These are phyloP conservation scores for Zoanthus sansibaricus DNA, from an alignment of 92 coral and sea anemone species.

Conservation along the genomic window DNA sequence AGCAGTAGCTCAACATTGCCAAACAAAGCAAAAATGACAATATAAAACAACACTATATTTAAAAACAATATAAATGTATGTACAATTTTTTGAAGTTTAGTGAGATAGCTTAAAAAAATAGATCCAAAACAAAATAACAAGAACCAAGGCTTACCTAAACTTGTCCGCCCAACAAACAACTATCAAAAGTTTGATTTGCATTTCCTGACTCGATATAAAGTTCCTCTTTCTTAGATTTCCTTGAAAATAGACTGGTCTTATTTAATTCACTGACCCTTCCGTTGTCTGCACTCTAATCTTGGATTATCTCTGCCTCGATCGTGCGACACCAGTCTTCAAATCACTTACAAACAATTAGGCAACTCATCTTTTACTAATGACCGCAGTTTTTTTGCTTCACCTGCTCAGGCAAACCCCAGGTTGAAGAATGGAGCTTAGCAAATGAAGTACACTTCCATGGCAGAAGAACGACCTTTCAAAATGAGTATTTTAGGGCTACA, in stretches of 20 bases:
- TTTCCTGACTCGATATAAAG: neutral
- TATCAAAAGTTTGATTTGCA: neutral
- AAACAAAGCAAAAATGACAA: neutral
- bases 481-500: neutral
- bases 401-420: conserved; percentile 46
- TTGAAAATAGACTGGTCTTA: neutral
- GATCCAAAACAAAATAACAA: neutral
- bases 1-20: neutral
- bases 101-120: neutral
- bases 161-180: conserved; percentile 5
- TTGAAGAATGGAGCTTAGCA: conserved; percentile 30
- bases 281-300: conserved; percentile 22
- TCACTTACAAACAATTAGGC: conserved; percentile 75
- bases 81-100: neutral
- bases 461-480: neutral
- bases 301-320: conserved; percentile 39
- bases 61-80: neutral
- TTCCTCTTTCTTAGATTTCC: neutral
- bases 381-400: conserved; percentile 59
- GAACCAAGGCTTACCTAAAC: conserved; percentile 15
- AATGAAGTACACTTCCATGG: neutral
- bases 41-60: neutral
- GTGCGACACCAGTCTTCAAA: conserved; percentile 67
- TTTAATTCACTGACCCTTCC: conserved; percentile 2
- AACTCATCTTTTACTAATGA: conserved; percentile 67